Conservation (phyloP, 2,797 vertebrate species). For the Loris lydekkerianus region DNA sequence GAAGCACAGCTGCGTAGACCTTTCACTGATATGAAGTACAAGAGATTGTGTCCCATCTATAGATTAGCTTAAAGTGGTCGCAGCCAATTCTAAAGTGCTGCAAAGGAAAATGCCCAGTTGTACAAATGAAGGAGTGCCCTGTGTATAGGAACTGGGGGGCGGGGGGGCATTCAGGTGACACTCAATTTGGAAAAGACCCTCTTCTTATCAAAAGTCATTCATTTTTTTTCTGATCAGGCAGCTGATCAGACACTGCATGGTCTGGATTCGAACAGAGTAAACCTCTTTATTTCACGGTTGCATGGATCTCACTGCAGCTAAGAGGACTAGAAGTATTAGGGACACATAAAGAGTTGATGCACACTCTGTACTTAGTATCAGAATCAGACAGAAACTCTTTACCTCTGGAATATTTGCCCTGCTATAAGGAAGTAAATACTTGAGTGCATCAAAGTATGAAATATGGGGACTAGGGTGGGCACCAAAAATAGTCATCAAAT, state of each 20-base stretch:
- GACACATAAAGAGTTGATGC: background rate
- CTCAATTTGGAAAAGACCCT: slow-evolving; percentile 10
- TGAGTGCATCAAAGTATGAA: background rate
- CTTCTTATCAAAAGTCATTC: slow-evolving; percentile 34
- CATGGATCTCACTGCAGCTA: background rate
- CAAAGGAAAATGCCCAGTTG: background rate
- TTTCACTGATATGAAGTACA: background rate
- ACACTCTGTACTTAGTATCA: background rate
- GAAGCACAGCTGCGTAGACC: background rate
- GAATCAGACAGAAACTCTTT: background rate
- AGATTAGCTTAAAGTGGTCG: slow-evolving; percentile 19
- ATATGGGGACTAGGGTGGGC: background rate
- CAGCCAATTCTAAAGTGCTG: background rate
- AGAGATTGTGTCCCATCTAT: background rate
- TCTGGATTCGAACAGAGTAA: background rate
- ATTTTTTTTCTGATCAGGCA: background rate
- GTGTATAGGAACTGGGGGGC: background rate
- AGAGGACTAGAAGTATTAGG: background rate
- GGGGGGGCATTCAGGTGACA: background rate
- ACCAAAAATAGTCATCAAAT: background rate
- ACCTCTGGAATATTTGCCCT: background rate
- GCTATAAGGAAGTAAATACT: background rate
- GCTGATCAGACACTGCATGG: background rate
- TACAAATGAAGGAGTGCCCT: background rate
- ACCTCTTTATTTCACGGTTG: background rate